Base-by-base conservation (phyloP, 2,888 invertebrate genomes). In the Marronus borbonicus region DNA sequence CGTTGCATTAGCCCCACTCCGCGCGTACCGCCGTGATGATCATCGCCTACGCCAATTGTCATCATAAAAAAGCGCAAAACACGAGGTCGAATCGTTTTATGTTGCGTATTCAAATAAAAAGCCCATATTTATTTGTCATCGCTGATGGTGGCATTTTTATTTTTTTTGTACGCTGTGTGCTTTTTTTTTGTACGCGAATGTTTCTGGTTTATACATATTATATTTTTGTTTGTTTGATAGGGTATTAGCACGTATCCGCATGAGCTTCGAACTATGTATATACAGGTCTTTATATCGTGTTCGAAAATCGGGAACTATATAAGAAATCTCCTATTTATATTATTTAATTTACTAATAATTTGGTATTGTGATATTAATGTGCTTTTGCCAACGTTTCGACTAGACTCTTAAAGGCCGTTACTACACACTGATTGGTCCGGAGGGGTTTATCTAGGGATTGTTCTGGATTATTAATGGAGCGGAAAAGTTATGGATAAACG, bases 31-130 rank as follows among this genome's bases (percentile, higher is more conserved):
- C 44, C 44, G 44, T 44, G 44, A 20, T 58, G 55, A 58, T 58
- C 55, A 58, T 58, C 55, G 55, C 55, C 55, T 58, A 20, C 20
- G 2, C 44, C 55, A 20, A 58, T 58, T 58, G 55, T 24, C 55
- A 58, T 20, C 55, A 58, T 58, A 58, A 58, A 58, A 58, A 58
- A 58, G 55, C 55, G 20, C 55, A 58, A 58, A 58, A 58, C 55
- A 58, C 55, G 17, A 58, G 55, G 17, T 58, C 55, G 24, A 58
- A 58, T 58, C 20, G 55, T 58, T 58, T 20, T 58, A 17, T 17
- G 20, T 58, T 17, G 17, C 20, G 20, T 20, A 58, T 58, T 17
- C 55, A 17, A 58, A 58, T 58, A 58, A 58, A 58, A 58, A 58
- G 20, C 17, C 17, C 55, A 20, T 58, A 58, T 58, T 58, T 58